Base-by-base conservation (phyloP, 2,888 invertebrate genomes). In the Chrysotoxum bicinctum region DNA sequence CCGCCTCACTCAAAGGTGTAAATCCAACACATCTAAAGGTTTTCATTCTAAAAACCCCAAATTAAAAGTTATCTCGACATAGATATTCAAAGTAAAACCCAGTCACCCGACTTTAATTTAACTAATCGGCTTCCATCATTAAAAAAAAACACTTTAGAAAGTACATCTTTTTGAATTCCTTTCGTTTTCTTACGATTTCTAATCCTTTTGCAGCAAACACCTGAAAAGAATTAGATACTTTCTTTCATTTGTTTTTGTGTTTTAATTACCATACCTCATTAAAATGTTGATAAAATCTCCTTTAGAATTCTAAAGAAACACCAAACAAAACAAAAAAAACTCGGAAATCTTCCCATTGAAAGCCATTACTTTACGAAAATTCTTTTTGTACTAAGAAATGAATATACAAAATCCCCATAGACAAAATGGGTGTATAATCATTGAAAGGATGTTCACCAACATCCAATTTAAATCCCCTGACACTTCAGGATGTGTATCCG, bases 401-500 rank as follows among this genome's bases (percentile, higher is more conserved):
- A 60, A 40, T 48, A 14, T 12, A 21, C 5, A 21, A 60, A 23
- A n/a, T 23, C 5, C 23, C 21, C 37, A 60, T n/a, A 60, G 1
- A 23, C 0, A n/a, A 43, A 16, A 43, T 43, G 43, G 12, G 48
- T n/a, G n/a, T 12, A 35, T 45, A 35, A 21, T 19, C 58, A 35
- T 60, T 52, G 16, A 56, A 62, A 69, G 60, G 43, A 64, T 64
- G 64, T 62, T 70, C 80, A 62, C 45, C 70, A 77, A 43, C 62
- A 70, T 62, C 52, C 69, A 80, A 62, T 74, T 74, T 62, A 62
- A 80, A 74, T 80, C 77, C 32, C 66, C 21, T 62, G 62, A 82
- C 66, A 82, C 72, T 68, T 52, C 21, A 48, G 48, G 68, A 62
- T 68, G 32, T 48, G 62, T 23, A 30, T 40, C n/a, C 21, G 48